phyloP scores from a whole-genome alignment of 2,113 vertebrate species.

The Zapus hudsonius region DNA sequence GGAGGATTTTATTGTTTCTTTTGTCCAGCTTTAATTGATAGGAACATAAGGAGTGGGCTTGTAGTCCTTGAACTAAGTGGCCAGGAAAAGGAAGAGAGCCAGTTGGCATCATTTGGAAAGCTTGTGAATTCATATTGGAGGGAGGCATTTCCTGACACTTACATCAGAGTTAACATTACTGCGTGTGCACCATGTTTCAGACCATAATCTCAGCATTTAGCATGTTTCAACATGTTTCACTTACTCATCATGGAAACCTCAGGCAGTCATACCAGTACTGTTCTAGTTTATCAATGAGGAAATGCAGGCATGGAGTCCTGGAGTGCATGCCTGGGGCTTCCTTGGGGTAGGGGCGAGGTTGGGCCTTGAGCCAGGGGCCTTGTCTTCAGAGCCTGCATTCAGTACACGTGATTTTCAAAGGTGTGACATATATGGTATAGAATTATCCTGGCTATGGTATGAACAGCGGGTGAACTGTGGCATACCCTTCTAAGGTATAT shows the following conservation, averaged over 20 bases:
- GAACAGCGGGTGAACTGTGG: neutral
- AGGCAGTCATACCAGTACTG: neutral
- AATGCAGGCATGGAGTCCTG: neutral
- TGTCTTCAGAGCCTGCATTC: neutral
- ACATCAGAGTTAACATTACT: neutral
- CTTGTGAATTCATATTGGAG: neutral
- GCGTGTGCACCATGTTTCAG: neutral
- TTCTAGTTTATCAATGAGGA: conserved; percentile 12
- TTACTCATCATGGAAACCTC: neutral
- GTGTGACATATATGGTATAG: too few species aligned
- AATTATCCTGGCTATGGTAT: neutral
- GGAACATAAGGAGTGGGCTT: neutral
- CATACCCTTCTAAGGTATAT: neutral
- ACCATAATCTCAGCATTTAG: neutral
- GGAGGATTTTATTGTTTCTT: neutral
- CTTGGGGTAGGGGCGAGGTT: neutral
- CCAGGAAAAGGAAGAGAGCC: neutral
- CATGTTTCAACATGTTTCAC: neutral
- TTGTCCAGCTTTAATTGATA: neutral
- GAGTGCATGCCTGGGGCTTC: neutral
- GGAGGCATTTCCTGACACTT: neutral
- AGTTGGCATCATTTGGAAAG: neutral
- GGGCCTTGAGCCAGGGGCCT: neutral
- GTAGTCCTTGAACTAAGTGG: neutral
- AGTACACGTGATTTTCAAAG: neutral